phyloP scores from a whole-genome alignment of 1,140 invertebrate species.

The Caligus rogercresseyi region DNA sequence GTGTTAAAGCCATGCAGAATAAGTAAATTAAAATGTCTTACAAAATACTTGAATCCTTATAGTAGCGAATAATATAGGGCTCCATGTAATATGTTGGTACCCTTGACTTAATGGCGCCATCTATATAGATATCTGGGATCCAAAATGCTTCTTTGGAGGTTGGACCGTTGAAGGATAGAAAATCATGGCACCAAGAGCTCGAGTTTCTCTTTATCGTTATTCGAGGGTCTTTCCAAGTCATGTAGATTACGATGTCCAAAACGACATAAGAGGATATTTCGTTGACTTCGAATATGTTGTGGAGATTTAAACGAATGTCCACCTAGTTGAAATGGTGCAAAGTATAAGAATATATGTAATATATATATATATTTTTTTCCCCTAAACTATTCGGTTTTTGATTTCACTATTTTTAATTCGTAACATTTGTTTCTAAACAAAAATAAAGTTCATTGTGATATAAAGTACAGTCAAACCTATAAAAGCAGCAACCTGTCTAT shows the following conservation, averaged over 20 bases:
- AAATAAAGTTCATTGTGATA: too few species aligned
- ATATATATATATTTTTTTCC: too few species aligned
- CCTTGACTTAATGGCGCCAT: not conserved
- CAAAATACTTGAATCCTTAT: not conserved
- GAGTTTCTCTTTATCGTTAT: not conserved
- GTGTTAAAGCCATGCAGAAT: not conserved
- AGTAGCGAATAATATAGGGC: not conserved
- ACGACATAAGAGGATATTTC: not conserved
- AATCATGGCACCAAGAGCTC: not conserved
- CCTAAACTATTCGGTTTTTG: too few species aligned
- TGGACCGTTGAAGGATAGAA: not conserved
- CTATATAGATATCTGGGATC: not conserved
- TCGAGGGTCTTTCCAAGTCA: not conserved
- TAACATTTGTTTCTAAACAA: too few species aligned
- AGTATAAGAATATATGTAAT: too few species aligned
- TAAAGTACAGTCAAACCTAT: too few species aligned
- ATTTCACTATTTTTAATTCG: too few species aligned
- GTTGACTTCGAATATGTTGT: not conserved
- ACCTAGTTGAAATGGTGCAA: too few species aligned
- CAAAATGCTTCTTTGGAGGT: not conserved
- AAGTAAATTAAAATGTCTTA: not conserved
- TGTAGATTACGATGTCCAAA: not conserved
- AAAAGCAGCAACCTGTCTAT: too few species aligned
- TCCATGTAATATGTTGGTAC: not conserved
- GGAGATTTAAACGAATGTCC: not conserved